A percentile compares a stretch with the other conserved stretches of the same genome.
phyloP scores from a whole-genome alignment of 2,797 vertebrate genomes.

The Gouania willdenowi region DNA sequence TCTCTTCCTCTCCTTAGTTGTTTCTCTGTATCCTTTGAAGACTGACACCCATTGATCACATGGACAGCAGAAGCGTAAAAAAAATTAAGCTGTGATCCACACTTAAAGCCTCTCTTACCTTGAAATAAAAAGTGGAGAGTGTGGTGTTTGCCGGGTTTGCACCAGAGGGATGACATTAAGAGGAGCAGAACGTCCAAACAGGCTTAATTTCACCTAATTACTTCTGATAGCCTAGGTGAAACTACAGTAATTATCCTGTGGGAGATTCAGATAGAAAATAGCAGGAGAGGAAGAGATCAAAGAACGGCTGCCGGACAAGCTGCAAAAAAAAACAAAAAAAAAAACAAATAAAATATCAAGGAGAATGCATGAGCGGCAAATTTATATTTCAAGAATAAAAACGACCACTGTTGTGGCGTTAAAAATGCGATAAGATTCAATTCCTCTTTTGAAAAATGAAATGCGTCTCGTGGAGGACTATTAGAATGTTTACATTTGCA shows the following conservation, averaged over 20 bases:
- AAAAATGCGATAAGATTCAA: constrained; percentile 73
- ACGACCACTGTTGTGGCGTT: constrained; percentile 35
- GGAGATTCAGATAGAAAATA: constrained; percentile 69
- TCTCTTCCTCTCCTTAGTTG: constrained; percentile 2
- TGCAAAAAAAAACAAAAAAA: no score
- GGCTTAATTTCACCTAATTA: constrained; percentile 73
- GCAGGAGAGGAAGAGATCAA: constrained; percentile 64
- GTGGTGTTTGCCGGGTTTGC: constrained; percentile 16
- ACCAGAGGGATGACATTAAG: constrained; percentile 20
- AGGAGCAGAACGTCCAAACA: constrained; percentile 57
- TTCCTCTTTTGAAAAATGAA: constrained; percentile 78
- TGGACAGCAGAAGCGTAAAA: constrained; percentile 19
- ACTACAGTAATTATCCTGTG: constrained; percentile 62
- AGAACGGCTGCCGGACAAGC: constrained; percentile 46
- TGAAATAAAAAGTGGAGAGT: constrained; percentile 45
- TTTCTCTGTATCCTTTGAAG: constrained; percentile 49
- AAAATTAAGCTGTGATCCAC: constrained; percentile 43
- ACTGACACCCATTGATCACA: constrained; percentile 64
- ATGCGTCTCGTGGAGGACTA: constrained; percentile 69
- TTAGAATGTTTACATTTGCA: constrained; percentile 82
- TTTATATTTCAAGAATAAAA: constrained; percentile 29
- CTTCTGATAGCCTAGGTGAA: constrained; percentile 69
- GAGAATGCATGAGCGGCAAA: constrained; percentile 61
- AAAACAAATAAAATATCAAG: constrained; percentile 71
- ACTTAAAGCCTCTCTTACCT: constrained; percentile 50